Evolutionary conservation across 92 coral and sea anemone species (phyloP).

Genomic region (Virgularia gustaviana): DNA sequence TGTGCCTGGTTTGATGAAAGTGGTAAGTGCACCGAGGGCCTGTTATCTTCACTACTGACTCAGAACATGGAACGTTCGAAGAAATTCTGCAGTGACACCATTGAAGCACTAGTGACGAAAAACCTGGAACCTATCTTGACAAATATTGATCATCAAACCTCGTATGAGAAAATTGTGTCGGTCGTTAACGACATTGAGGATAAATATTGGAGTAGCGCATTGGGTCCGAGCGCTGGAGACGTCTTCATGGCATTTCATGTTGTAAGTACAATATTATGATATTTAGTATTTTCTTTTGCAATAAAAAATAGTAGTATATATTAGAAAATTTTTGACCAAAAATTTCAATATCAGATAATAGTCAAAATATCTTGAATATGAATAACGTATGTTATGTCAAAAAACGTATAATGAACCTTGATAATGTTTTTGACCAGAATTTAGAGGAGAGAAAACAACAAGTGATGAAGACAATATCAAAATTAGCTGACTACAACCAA

Average conservation of each 20-base stretch:
- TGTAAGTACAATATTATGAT: background rate
- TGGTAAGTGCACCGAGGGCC: constrained; percentile 27
- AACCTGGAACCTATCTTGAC: constrained; percentile 16
- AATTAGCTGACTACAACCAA: constrained; percentile 28
- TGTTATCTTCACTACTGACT: background rate
- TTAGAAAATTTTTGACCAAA: too few relatives aligned
- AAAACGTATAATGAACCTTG: too few relatives aligned
- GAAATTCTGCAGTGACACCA: constrained; percentile 3
- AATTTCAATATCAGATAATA: too few relatives aligned
- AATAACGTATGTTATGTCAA: too few relatives aligned
- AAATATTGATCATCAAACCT: constrained; percentile 21
- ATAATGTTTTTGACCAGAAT: too few relatives aligned
- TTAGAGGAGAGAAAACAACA: constrained; percentile 23
- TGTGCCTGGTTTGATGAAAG: constrained; percentile 14
- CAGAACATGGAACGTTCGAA: constrained; percentile 17
- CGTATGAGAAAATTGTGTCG: constrained; percentile 8
- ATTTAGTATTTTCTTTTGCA: background rate
- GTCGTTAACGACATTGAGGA: constrained; percentile 30
- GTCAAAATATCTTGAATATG: too few relatives aligned
- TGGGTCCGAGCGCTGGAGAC: constrained; percentile 27
- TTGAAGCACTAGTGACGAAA: background rate
- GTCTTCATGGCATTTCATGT: constrained; percentile 5
- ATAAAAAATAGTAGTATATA: background rate
- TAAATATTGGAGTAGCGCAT: constrained; percentile 18
- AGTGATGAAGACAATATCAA: constrained; percentile 14